Percentiles rank a stretch among this genome's conserved stretches.
These are phyloP conservation scores for Scylla paramamosain DNA, from an alignment of 1,140 invertebrate genomes.

Conservation along the genomic window DNA sequence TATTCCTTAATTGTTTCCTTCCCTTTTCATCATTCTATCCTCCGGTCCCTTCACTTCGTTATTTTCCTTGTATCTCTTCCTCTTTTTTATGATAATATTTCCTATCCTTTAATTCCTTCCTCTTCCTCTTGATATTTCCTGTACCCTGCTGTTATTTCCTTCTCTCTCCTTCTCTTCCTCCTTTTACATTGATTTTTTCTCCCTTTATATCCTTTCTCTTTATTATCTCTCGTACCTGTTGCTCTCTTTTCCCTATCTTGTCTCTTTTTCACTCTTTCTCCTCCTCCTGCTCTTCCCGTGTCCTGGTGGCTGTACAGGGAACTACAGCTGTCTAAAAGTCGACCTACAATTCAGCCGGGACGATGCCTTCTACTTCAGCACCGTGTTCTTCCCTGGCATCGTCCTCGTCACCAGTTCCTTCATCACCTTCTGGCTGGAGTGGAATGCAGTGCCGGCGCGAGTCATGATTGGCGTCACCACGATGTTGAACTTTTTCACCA, in stretches of 20 bases:
- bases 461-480: conserved; percentile 91
- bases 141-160: neutral
- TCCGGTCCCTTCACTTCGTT: neutral
- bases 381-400: conserved; percentile 96
- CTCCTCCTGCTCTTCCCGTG: neutral
- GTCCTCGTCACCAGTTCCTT: conserved; percentile 97
- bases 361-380: conserved; percentile 97
- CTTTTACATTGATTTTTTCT: neutral
- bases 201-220: neutral
- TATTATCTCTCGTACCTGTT: neutral
- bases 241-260: neutral
- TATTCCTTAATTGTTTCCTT: neutral
- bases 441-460: conserved; percentile 96
- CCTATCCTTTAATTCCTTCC: neutral
- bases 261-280: neutral
- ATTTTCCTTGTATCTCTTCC: neutral
- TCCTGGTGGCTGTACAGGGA: conserved; percentile 83
- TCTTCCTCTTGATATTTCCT: neutral
- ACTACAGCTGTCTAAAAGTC: conserved; percentile 96
- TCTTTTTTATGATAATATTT: neutral
- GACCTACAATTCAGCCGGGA: conserved; percentile 89
- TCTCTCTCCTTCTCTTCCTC: neutral
- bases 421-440: conserved; percentile 97
- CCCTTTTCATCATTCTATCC: neutral
- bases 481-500: conserved; percentile 99